Percentiles rank a stretch among this genome's conserved stretches.
phyloP scores from a whole-genome alignment of 2,113 vertebrate genomes.

The Sylvilagus bachmani region DNA sequence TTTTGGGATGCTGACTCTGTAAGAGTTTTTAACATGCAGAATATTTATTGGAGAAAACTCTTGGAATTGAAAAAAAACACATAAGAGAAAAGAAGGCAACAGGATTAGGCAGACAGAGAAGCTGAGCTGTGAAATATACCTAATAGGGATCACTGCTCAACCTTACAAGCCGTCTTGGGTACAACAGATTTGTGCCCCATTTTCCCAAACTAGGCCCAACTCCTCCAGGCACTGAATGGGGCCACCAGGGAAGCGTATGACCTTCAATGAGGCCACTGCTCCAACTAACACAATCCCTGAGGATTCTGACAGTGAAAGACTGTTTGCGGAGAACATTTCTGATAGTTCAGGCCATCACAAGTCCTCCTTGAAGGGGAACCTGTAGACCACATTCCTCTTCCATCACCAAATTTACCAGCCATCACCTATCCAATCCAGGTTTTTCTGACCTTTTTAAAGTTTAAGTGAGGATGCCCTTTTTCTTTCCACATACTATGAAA shows the following conservation, averaged over 20 bases:
- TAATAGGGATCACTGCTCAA: not conserved
- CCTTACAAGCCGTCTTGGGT: not conserved
- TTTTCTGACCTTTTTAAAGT: not conserved
- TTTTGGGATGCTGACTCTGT: not conserved
- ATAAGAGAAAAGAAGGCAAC: not conserved
- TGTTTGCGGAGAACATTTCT: not conserved
- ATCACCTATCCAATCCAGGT: not conserved
- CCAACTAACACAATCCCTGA: not conserved
- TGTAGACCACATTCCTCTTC: not conserved
- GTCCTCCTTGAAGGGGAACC: not conserved
- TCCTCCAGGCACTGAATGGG: not conserved
- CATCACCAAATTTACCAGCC: not conserved
- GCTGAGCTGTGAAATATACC: not conserved
- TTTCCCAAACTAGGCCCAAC: not conserved
- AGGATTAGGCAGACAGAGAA: not conserved
- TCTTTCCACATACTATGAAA: not conserved
- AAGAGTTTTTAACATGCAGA: not conserved
- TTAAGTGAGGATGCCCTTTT: not conserved
- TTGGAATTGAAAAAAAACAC: not conserved
- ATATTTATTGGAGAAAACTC: not conserved
- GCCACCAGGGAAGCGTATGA: not conserved
- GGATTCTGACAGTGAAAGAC: not conserved
- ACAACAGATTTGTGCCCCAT: not conserved
- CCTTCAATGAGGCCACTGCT: not conserved
- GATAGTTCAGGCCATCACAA: not conserved